Evolutionary conservation across 2,888 invertebrate species (phyloP), one percentile per base, ranked within the genome.

Genomic region (Platycheirus rosarum): DNA sequence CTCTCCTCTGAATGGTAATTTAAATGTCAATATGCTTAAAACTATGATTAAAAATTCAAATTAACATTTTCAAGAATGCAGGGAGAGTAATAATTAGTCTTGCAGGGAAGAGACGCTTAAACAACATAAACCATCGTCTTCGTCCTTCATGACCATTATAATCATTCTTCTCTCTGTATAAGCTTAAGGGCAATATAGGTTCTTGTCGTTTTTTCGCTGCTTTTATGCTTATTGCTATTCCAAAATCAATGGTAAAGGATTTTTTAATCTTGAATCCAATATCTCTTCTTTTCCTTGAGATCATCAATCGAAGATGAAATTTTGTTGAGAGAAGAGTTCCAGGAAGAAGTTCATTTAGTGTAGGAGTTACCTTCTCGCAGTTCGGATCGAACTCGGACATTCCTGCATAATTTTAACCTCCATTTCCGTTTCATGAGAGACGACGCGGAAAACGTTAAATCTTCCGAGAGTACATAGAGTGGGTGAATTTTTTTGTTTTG

Each of bases 201-300:
- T 51, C 42, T 11, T 70, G n/a, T 23, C 49, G 35, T 18, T n/a
- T 62, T 57, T 49, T 49, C 8, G 18, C 26, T 44, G 69, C 57
- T 74, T 69, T 57, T 40, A 13, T 23, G 49, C 63, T 57, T 44
- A 69, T n/a, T 75, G n/a, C n/a, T n/a, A n/a, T n/a, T n/a, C n/a
- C n/a, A n/a, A n/a, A n/a, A n/a, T n/a, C n/a, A n/a, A n/a, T 74
- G 57, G 62, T 74, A 57, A 57, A 16, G 79, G 79, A 79, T 79
- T 79, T 79, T 79, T 79, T 60, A 80, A 76, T 80, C 70, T 80
- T 70, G 70, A 76, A 66, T 65, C 51, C 46, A 44, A 71, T 80
- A 26, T 26, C 60, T 71, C 66, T 48, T 68, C 29, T 66, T 62
- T 23, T 26, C 32, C 20, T 55, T 11, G 8, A 69, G 32, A 42